phyloP scores from a whole-genome alignment of 92 coral and sea anemone genomes.

The Meandrina meandrites region DNA sequence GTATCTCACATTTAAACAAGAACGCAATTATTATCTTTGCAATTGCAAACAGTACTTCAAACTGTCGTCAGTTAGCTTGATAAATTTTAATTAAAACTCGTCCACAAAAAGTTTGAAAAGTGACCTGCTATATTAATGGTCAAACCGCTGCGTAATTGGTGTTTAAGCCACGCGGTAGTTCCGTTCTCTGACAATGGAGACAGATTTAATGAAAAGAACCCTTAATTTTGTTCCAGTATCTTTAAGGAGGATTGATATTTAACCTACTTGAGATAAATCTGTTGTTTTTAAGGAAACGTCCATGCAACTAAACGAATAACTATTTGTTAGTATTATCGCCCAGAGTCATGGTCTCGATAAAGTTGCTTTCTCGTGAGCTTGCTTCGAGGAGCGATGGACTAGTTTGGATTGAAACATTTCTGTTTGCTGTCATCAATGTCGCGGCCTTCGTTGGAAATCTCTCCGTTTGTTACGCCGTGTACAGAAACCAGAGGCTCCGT shows the following conservation, averaged over 20 bases:
- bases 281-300: too few species aligned
- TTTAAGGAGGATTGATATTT: neutral
- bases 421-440: conserved; percentile 40
- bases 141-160: too few species aligned
- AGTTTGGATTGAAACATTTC: conserved; percentile 44
- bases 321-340: neutral
- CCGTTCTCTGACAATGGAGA: neutral
- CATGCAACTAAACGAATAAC: too few species aligned
- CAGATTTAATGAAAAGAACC: neutral
- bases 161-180: neutral
- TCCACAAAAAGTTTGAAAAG: neutral
- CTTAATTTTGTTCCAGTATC: neutral
- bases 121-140: too few species aligned
- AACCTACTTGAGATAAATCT: too few species aligned
- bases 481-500: conserved; percentile 59
- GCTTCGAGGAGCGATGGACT: neutral
- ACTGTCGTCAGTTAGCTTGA: neutral
- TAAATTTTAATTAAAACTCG: neutral
- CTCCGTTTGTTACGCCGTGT: conserved; percentile 59
- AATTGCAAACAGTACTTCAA: neutral
- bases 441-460: conserved; percentile 62
- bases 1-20: neutral
- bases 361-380: conserved; percentile 25
- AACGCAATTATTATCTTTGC: neutral
- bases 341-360: neutral